phyloP scores from a whole-genome alignment of 2,113 vertebrate species.

The Peromyscus maniculatus region DNA sequence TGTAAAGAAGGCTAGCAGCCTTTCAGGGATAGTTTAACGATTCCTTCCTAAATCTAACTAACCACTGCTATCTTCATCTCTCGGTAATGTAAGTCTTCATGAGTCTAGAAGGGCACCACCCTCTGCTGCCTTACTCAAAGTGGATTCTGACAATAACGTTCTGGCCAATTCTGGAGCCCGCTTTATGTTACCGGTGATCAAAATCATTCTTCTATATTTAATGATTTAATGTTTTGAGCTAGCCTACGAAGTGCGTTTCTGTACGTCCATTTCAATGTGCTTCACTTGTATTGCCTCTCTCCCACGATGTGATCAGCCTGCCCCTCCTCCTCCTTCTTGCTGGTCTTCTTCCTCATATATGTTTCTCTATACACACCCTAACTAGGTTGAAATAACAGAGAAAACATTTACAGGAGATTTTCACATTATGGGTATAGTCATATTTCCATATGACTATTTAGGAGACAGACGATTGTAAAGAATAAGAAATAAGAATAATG shows the following conservation, averaged over 20 bases:
- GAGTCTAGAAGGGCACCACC: neutral
- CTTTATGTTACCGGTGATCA: neutral
- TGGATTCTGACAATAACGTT: neutral
- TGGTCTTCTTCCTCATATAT: neutral
- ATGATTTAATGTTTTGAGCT: neutral
- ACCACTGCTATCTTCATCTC: neutral
- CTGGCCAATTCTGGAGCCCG: neutral
- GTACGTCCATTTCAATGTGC: rapidly evolving
- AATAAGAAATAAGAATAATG: constrained; percentile 3
- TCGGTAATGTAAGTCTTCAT: neutral
- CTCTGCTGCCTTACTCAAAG: neutral
- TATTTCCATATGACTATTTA: neutral
- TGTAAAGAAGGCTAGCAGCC: neutral
- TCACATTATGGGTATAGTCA: neutral
- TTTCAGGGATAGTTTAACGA: neutral
- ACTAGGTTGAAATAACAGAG: constrained; percentile 1
- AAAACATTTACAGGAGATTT: constrained; percentile 17
- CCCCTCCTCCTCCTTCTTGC: neutral
- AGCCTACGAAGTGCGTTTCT: neutral
- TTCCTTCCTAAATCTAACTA: neutral
- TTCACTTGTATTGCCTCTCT: too few species aligned
- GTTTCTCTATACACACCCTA: neutral
- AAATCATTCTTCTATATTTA: neutral
- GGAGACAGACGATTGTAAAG: neutral
- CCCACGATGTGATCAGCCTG: neutral